Percentiles rank a stretch among this genome's conserved stretches.
These are phyloP conservation scores for Ophion ventricosus DNA, from an alignment of 2,888 invertebrate species.

Conservation along the genomic window DNA sequence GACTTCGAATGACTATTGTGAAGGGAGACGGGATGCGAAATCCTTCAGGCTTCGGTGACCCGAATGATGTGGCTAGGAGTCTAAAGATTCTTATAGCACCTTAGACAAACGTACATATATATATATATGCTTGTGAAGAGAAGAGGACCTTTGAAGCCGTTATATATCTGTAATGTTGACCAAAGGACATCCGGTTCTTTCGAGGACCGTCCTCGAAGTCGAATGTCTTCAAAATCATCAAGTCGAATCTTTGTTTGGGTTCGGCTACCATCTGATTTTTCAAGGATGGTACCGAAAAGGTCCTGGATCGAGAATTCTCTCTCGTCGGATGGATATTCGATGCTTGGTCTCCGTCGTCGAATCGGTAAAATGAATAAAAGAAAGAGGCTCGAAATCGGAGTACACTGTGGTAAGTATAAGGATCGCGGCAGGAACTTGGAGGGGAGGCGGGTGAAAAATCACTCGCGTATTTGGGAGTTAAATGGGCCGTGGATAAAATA, in stretches of 20 bases:
- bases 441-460: constrained; percentile 66
- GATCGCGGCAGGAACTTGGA: constrained; percentile 32
- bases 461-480: constrained; percentile 76
- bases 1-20: constrained; percentile 32
- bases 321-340: constrained; percentile 27
- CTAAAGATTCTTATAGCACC: constrained; percentile 45
- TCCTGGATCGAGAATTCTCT: constrained; percentile 31
- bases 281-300: constrained; percentile 26
- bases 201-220: too few relatives aligned
- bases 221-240: too few relatives aligned
- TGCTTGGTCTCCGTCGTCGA: constrained; percentile 45
- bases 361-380: constrained; percentile 58
- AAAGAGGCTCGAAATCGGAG: constrained; percentile 45
- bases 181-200: too few relatives aligned
- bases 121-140: background rate
- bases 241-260: constrained; percentile 7
- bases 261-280: constrained; percentile 54
- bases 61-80: constrained; percentile 47
- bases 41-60: constrained; percentile 58
- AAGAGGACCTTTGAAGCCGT: too few relatives aligned
- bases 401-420: background rate
- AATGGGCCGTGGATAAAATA: constrained; percentile 78
- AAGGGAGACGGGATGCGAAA: constrained; percentile 41
- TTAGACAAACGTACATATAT: background rate
- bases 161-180: too few relatives aligned